Evolutionary conservation across 2,797 vertebrate species (phyloP), one percentile per base, ranked within the genome.

Genomic region (Sphenodon punctatus): DNA sequence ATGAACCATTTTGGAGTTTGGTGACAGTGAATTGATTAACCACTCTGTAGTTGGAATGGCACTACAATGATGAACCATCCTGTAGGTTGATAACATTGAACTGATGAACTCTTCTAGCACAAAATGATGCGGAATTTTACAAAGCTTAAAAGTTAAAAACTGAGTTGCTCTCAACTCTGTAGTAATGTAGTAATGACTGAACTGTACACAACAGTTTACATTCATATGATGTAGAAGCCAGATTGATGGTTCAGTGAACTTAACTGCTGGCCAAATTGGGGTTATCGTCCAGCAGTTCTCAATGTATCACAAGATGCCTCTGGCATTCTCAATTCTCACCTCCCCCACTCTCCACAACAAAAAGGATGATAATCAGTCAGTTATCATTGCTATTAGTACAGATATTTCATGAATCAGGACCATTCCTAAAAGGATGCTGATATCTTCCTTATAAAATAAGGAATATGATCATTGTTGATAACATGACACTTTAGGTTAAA

Each of bases 1-100:
- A 46, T 85, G 66, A 87, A 69, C 45, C 10, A 2, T 70, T 88
- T 60, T 80, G 36, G 51, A 77, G 70, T 75, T 61, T 75, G 8
- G 69, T 86, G 71, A 64, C 59, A 41, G 49, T 46, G 53, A 82
- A 49, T 23, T 13, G 2, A 66, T 80, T 67, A 51, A 42, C 10
- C 45, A 0, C 46, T 79, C 43, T 13, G 65, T 32, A 78, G 34
- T 58, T 78, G 36, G 41, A n/a, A n/a, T n/a, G n/a, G n/a, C n/a
- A n/a, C n/a, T n/a, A n/a, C n/a, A 66, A 27, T 39, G 39, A n/a
- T 56, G 48, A 86, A 61, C 53, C 78, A 48, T 73, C 78, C 72
- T 72, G 61, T 68, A 85, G 49, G 67, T 63, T 64, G 46, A 43
- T 79, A 69, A 16, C 23, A 22, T 14, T 36, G 67, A 65, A 22